A percentile compares a stretch with the other conserved stretches of the same genome.
Conservation (phyloP, 1,140 invertebrate genomes). For the Pteromalus puparum region DNA sequence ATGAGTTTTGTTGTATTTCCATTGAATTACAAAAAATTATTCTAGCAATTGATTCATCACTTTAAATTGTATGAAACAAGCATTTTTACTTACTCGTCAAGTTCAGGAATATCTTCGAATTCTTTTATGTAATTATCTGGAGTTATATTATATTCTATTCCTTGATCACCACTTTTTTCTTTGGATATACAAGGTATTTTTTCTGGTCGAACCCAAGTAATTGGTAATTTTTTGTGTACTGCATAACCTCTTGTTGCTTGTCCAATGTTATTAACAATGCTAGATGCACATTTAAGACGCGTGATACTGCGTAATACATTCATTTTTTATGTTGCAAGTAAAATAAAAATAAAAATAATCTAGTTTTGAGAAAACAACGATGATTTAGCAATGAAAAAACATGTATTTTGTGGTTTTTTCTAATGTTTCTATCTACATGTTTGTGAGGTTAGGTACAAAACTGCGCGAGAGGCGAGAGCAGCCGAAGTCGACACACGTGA, state of each 20-base stretch:
- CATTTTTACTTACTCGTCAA: conserved; percentile 73
- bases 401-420: background rate
- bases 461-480: no score
- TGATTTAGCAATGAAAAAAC: background rate
- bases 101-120: conserved; percentile 73
- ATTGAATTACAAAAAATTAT: background rate
- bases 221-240: conserved; percentile 78
- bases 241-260: conserved; percentile 64
- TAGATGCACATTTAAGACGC: conserved; percentile 14
- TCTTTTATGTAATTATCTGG: conserved; percentile 63
- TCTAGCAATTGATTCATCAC: background rate
- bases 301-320: conserved; percentile 55
- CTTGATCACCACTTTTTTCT: conserved; percentile 78
- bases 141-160: conserved; percentile 69
- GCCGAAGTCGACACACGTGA: no score
- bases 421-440: background rate
- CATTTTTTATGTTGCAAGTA: conserved; percentile 49
- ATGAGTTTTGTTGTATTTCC: no score
- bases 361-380: background rate
- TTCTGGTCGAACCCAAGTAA: conserved; percentile 80
- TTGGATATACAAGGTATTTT: conserved; percentile 76
- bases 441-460: background rate
- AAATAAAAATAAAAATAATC: background rate
- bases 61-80: background rate
- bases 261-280: conserved; percentile 37